Evolutionary conservation across 2,797 vertebrate species (phyloP).

Genomic region (Macropus fuliginosus): DNA sequence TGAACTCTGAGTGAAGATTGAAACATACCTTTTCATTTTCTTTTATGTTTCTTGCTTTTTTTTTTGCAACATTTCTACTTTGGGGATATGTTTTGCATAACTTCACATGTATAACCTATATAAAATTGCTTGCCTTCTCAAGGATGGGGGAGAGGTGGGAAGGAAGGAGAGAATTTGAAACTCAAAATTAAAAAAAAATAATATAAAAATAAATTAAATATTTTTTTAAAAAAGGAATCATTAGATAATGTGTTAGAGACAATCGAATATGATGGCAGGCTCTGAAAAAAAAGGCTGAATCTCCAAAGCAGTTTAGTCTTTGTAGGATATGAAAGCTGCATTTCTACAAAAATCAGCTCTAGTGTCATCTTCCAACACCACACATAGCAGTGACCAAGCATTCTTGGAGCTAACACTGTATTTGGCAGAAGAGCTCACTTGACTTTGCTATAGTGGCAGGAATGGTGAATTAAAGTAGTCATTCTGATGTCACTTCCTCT

Average conservation of each 20-base stretch:
- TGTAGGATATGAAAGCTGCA: neutral
- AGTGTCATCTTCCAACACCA: neutral
- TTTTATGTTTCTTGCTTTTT: neutral
- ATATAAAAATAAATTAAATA: neutral
- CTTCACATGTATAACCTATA: neutral
- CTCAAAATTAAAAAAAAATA: neutral
- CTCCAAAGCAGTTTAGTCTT: neutral
- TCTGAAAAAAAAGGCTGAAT: neutral
- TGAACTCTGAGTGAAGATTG: neutral
- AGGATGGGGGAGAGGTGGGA: neutral
- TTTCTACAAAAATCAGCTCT: neutral
- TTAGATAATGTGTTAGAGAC: neutral
- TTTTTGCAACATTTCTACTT: neutral
- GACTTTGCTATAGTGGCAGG: neutral
- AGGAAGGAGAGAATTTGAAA: neutral
- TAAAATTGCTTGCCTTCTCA: neutral
- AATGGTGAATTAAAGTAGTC: neutral
- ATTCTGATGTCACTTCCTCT: neutral
- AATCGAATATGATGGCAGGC: neutral
- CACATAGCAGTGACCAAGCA: neutral
- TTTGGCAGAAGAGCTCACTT: neutral
- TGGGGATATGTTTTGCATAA: neutral
- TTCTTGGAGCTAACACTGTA: neutral
- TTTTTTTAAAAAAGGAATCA: neutral
- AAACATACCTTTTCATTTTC: neutral